Evolutionary conservation across 2,113 vertebrate species (phyloP).

Genomic region (Helogale parvula): DNA sequence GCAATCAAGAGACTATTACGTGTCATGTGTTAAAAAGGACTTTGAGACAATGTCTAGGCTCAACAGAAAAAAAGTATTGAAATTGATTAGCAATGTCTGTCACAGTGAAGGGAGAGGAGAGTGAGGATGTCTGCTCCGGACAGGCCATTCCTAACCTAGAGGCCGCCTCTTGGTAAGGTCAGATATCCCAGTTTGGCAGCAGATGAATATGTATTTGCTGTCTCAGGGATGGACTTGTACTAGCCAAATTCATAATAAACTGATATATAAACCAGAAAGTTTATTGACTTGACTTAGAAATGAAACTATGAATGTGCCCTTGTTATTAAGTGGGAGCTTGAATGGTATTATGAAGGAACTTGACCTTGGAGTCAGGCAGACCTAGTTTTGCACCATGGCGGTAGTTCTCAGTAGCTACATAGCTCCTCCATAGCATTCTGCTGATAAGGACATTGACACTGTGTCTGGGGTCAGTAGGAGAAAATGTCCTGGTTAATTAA

Average conservation of each 20-base stretch:
- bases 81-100: not conserved
- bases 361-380: not conserved
- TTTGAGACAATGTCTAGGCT: not conserved
- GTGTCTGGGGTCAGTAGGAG: not conserved
- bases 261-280: constrained; percentile 1
- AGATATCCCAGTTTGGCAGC: not conserved
- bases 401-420: not conserved
- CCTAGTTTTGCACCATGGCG: not conserved
- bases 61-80: not conserved
- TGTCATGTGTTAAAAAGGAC: not conserved
- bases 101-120: not conserved
- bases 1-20: not conserved
- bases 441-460: not conserved
- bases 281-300: constrained; percentile 5
- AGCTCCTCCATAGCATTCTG: not conserved
- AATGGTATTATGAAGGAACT: not conserved
- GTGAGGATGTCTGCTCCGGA: not conserved
- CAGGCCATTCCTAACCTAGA: not conserved
- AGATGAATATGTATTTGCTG: not conserved
- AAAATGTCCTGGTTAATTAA: not conserved
- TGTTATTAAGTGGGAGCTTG: not conserved
- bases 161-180: not conserved
- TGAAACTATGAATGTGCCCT: not conserved
- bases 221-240: not conserved
- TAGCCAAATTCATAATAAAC: not conserved